Evolutionary conservation across 2,797 vertebrate species (phyloP), one percentile per base, ranked within the genome.

Genomic region (Cheracebus regulus): DNA sequence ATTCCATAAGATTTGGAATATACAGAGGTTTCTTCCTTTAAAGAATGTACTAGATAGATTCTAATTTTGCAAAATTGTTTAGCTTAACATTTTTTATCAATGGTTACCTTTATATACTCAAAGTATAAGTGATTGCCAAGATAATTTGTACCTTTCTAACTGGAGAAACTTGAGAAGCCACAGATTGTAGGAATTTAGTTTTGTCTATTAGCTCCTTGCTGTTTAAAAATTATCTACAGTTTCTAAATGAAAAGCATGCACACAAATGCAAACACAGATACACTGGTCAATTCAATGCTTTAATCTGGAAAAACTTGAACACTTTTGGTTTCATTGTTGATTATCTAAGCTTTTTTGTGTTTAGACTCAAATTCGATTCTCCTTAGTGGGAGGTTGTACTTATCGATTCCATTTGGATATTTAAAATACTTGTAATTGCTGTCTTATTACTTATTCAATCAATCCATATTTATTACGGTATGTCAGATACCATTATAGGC

Each of bases 61-160:
- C 33, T 75, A 84, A 76, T 64, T 94, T 86, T 89, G 22, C 3
- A 67, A 88, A 94, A 50, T 52, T 82, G 67, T 89, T 91, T 57
- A 82, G 36, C 9, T 36, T 41, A 57, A 20, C 1, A 8, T 28
- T 78, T 58, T 80, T 13, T 7, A 92, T 93, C 52, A 76, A 41
- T 4, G 55, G 41, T 79, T 58, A 46, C 39, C 26, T 93, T 92
- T 76, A 44, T 20, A 81, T 76, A 57, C 14, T 85, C 10, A 85
- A 87, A 87, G 57, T 64, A 13, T 44, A 24, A 50, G 90, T 2
- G 19, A 46, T 85, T 64, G 44, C 75, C 41, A 17, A 90, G 50
- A 64, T 41, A 85, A 46, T 78, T 33, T 76, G 7, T 88, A 28
- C 22, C 7, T 80, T 90, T 92, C 82, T 57, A 76, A 48, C 52